A percentile compares a stretch with the other conserved stretches of the same genome.
Conservation (phyloP, 2,797 vertebrate genomes). For the Poecile montanus region DNA sequence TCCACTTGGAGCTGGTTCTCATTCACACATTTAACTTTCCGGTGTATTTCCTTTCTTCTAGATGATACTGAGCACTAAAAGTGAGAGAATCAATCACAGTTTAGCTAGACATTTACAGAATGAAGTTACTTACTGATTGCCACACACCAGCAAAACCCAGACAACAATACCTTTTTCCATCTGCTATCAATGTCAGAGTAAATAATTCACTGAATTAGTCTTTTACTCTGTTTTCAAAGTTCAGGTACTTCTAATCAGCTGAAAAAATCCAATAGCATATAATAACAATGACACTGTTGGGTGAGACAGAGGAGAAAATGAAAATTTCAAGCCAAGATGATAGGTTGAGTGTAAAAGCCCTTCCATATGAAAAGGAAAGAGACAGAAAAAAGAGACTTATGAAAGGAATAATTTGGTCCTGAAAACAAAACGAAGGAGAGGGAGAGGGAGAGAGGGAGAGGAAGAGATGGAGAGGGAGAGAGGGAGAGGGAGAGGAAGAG, state of each 20-base stretch:
- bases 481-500: too few relatives aligned
- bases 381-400: neutral
- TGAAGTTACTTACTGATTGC: neutral
- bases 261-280: neutral
- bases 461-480: too few relatives aligned
- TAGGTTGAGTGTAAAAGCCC: neutral
- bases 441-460: too few relatives aligned
- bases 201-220: neutral
- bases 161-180: neutral
- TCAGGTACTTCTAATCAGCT: neutral
- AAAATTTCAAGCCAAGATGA: neutral
- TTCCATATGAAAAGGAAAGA: neutral
- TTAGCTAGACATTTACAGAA: neutral
- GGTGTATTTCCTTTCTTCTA: conserved; percentile 75
- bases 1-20: conserved; percentile 73
- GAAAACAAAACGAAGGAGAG: neutral
- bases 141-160: neutral
- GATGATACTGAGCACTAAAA: conserved; percentile 85
- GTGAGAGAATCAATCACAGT: neutral
- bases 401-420: neutral
- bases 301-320: neutral
- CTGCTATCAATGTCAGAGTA: neutral
- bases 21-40: conserved; percentile 81
- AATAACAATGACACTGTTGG: neutral
- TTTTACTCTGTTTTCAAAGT: neutral